A percentile compares a stretch with the other conserved stretches of the same genome.
Evolutionary conservation across 2,888 invertebrate species (phyloP).

Genomic region (Cantharis rustica): DNA sequence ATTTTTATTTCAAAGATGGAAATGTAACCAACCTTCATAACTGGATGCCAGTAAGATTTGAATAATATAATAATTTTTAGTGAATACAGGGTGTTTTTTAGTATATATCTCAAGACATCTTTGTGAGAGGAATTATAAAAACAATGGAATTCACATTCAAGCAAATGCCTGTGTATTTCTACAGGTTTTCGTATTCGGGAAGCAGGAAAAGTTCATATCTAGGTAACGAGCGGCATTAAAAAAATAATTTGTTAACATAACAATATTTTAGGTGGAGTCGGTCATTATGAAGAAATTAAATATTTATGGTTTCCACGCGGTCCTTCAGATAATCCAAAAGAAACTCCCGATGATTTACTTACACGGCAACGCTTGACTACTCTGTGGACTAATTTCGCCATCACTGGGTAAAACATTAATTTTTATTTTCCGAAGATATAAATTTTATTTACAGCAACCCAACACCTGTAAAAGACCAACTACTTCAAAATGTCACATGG

Average conservation of each 20-base stretch:
- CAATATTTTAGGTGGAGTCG: slow-evolving; percentile 6
- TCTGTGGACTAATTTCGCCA: neutral
- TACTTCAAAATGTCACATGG: neutral
- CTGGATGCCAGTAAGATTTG: neutral
- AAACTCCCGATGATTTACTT: neutral
- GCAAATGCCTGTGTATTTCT: neutral
- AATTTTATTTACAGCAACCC: neutral
- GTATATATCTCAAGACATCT: slow-evolving; percentile 11
- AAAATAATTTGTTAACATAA: neutral
- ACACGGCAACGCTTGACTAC: neutral
- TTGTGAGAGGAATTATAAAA: slow-evolving; percentile 1
- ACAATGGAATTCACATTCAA: neutral
- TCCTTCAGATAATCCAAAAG: neutral
- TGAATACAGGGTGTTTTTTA: neutral
- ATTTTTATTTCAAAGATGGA: neutral
- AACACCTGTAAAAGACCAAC: neutral
- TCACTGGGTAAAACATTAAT: neutral
- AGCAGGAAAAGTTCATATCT: neutral
- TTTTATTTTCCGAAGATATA: neutral
- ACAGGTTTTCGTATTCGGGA: slow-evolving; percentile 5
- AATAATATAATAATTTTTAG: neutral
- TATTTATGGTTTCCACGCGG: neutral
- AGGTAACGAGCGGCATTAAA: neutral
- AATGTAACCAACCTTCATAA: neutral
- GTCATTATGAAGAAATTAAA: slow-evolving; percentile 10